phyloP scores from a whole-genome alignment of 92 coral and sea anemone species.

The Blastomussa wellsi region DNA sequence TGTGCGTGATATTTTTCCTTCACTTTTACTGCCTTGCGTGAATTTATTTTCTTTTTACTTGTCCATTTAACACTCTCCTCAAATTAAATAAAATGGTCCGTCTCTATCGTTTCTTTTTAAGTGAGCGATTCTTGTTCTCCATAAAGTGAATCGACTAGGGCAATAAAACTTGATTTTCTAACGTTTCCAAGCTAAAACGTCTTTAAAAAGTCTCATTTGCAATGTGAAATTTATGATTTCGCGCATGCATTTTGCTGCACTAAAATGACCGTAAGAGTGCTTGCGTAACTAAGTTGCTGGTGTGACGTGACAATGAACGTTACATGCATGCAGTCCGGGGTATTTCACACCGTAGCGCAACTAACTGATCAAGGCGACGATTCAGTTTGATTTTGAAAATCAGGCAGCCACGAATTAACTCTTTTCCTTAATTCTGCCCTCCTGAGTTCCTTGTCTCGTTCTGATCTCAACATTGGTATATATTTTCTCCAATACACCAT shows the following conservation, averaged over 20 bases:
- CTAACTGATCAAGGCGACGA: constrained; percentile 50
- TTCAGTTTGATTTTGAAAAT: constrained; percentile 63
- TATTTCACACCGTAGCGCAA: not conserved
- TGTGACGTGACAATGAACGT: not conserved
- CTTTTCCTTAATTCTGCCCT: constrained; percentile 81
- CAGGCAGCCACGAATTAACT: constrained; percentile 91
- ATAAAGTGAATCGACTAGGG: not conserved
- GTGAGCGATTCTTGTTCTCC: not conserved
- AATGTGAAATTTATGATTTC: not conserved
- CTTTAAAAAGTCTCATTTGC: not conserved
- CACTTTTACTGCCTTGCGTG: not conserved
- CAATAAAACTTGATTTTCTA: not conserved
- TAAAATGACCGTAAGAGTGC: too few species aligned
- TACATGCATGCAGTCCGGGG: not conserved
- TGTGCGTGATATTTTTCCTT: not conserved
- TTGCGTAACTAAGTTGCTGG: not conserved
- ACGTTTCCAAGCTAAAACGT: not conserved
- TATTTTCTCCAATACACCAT: constrained; percentile 89
- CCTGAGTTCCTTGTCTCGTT: constrained; percentile 71
- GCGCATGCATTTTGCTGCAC: too few species aligned
- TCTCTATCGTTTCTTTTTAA: not conserved
- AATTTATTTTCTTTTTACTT: not conserved
- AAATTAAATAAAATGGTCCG: not conserved
- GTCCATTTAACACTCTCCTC: not conserved
- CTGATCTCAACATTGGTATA: constrained; percentile 77